A percentile compares a stretch with the other conserved stretches of the same genome.
Conservation (phyloP, 2,797 vertebrate genomes). For the Dendrocincla tyrannina region DNA sequence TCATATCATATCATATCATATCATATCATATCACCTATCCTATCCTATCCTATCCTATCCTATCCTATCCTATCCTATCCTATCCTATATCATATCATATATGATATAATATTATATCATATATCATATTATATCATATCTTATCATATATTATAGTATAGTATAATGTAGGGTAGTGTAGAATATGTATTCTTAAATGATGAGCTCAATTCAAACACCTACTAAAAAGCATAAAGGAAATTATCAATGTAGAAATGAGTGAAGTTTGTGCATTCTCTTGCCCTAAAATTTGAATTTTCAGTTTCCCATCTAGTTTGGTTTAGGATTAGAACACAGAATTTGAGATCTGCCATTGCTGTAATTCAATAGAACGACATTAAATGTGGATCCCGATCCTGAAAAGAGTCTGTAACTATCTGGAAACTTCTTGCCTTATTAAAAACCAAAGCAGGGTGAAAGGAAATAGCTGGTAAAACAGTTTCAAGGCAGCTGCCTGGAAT, state of each 20-base stretch:
- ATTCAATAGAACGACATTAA: neutral
- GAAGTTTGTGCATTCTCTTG: neutral
- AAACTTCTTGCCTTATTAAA: slow-evolving; percentile 1
- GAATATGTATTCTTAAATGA: neutral
- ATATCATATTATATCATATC: too few species aligned
- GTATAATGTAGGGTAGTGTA: too few species aligned
- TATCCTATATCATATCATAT: too few species aligned
- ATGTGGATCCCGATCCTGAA: neutral
- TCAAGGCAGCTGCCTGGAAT: slow-evolving; percentile 14
- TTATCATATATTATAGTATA: too few species aligned
- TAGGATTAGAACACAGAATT: neutral
- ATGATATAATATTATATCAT: too few species aligned
- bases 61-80: too few species aligned
- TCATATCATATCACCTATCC: too few species aligned
- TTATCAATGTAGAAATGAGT: neutral
- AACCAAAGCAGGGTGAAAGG: neutral
- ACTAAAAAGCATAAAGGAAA: neutral
- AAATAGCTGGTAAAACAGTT: slow-evolving; percentile 26
- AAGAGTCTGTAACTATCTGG: neutral
- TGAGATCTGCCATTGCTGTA: neutral
- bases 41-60: too few species aligned
- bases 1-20: too few species aligned
- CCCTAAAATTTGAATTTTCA: neutral
- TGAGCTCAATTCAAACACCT: neutral
- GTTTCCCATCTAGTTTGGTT: neutral